A percentile compares a stretch with the other conserved stretches of the same genome.
These are phyloP conservation scores for Oenanthe melanoleuca DNA, from an alignment of 2,113 vertebrate genomes.

Conservation along the genomic window DNA sequence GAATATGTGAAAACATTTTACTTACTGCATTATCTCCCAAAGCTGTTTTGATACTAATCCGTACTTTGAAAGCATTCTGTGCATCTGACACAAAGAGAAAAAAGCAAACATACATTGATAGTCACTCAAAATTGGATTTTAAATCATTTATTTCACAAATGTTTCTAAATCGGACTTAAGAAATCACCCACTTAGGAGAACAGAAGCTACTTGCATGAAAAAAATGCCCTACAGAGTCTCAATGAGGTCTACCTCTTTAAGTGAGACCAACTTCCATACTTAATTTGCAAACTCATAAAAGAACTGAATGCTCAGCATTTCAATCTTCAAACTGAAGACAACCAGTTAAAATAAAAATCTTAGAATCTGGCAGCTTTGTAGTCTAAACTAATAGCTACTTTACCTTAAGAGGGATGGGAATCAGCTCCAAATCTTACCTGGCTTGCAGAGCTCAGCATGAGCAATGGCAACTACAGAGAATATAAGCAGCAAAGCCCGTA, in stretches of 20 bases:
- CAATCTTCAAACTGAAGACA: neutral
- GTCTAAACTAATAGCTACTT: neutral
- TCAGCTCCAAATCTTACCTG: conserved; percentile 71
- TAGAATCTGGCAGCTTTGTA: neutral
- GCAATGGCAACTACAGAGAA: conserved; percentile 54
- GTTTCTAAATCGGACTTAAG: neutral
- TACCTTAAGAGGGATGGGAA: neutral
- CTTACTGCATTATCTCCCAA: conserved; percentile 89
- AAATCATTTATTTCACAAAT: neutral
- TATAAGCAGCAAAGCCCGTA: conserved; percentile 64
- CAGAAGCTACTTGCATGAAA: neutral
- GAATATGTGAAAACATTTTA: conserved; percentile 36
- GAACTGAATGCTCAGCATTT: neutral
- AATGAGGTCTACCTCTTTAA: neutral
- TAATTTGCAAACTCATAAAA: conserved; percentile 3
- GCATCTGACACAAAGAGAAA: conserved; percentile 74
- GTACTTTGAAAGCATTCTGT: conserved; percentile 86
- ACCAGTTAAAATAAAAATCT: neutral
- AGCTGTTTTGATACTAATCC: conserved; percentile 88
- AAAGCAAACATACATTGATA: neutral
- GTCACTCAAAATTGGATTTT: neutral
- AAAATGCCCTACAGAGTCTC: neutral
- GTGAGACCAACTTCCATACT: neutral
- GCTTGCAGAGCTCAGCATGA: conserved; percentile 69
- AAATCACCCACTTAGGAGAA: neutral